These are phyloP conservation scores for Electrona antarctica DNA, from an alignment of 2,113 vertebrate species.

Conservation along the genomic window DNA sequence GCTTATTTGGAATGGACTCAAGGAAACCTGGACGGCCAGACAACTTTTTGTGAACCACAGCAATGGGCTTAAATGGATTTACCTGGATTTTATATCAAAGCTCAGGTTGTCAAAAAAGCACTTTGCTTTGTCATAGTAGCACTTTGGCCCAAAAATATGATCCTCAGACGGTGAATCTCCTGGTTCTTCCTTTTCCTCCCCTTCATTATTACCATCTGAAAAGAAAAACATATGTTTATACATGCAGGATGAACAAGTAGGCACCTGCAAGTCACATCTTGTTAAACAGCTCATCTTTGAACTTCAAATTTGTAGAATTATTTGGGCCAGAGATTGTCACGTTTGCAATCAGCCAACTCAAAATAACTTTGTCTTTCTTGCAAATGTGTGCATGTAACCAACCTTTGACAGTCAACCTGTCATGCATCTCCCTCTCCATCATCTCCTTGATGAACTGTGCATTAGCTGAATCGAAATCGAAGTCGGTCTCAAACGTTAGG, in stretches of 20 bases:
- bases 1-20: too few relatives aligned
- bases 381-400: conserved; percentile 14
- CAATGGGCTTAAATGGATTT: background rate
- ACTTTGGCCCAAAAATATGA: conserved; percentile 85
- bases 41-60: too few relatives aligned
- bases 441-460: conserved; percentile 95
- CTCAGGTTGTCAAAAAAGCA: conserved; percentile 98
- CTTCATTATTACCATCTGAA: conserved; percentile 80
- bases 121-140: conserved; percentile 94
- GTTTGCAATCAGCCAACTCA: background rate
- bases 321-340: too few relatives aligned
- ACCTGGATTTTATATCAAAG: conserved; percentile 92
- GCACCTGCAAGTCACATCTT: background rate
- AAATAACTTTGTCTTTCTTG: background rate
- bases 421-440: conserved; percentile 87
- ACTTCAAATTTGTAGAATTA: background rate
- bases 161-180: conserved; percentile 77
- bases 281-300: background rate
- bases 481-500: conserved; percentile 96
- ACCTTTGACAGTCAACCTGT: conserved; percentile 87
- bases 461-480: conserved; percentile 97
- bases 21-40: too few relatives aligned
- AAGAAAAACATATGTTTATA: conserved; percentile 9
- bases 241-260: background rate
- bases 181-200: conserved; percentile 79